phyloP scores from a whole-genome alignment of 2,888 invertebrate genomes.

The Drosophila lacicola region DNA sequence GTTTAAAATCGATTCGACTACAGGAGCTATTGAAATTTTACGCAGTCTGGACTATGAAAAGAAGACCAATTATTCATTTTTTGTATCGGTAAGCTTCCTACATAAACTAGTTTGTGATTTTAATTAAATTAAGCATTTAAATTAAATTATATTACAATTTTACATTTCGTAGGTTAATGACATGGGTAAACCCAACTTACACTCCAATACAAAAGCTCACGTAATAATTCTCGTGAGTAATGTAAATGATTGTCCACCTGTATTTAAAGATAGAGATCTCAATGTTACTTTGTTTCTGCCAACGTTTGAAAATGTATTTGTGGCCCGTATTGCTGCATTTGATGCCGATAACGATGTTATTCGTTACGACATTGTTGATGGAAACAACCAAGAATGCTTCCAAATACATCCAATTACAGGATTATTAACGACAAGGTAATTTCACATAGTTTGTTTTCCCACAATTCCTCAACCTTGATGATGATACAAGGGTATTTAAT shows the following conservation, averaged over 20 bases:
- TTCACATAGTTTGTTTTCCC: background rate
- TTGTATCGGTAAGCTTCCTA: conserved; percentile 88
- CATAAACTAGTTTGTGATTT: too few relatives aligned
- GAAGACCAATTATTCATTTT: conserved; percentile 89
- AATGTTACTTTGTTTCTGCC: conserved; percentile 92
- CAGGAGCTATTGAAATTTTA: conserved; percentile 93
- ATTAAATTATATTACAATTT: background rate
- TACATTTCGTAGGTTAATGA: conserved; percentile 88
- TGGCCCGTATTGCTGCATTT: conserved; percentile 89
- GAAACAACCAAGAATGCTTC: conserved; percentile 91
- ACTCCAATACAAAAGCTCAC: conserved; percentile 91
- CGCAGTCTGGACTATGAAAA: conserved; percentile 93
- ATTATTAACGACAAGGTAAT: conserved; percentile 87
- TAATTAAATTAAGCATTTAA: too few relatives aligned
- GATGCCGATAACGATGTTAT: conserved; percentile 91
- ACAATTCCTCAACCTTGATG: too few relatives aligned
- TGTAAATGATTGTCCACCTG: conserved; percentile 96
- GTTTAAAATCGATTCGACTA: conserved; percentile 94
- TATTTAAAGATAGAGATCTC: conserved; percentile 89
- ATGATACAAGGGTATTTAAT: too few relatives aligned
- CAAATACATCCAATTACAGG: conserved; percentile 89
- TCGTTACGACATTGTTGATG: conserved; percentile 92
- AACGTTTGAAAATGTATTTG: conserved; percentile 91
- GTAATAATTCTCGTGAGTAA: conserved; percentile 92
- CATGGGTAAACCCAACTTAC: conserved; percentile 92